Base-by-base conservation (phyloP, 2,797 vertebrate species). In the Kryptolebias ocellatus region DNA sequence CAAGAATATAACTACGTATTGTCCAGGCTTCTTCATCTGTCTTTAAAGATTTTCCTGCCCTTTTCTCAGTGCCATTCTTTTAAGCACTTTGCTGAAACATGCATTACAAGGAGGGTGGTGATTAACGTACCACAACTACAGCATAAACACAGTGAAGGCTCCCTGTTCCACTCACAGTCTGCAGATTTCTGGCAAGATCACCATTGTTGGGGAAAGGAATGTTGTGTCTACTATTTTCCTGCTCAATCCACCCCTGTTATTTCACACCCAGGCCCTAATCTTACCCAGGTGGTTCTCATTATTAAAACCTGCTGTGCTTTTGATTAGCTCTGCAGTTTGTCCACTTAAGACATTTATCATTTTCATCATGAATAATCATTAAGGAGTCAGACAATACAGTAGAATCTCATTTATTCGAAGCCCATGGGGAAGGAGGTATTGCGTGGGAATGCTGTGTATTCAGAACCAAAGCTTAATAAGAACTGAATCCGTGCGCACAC, bases 241-340 rank as follows among this genome's bases (percentile, higher is more conserved):
- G 86, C 90, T 91, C 90, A 89, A 87, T 91, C 90, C 90, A 86
- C 73, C 90, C 90, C 90, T 92, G 92, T 93, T 93, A 92, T 93
- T 94, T 94, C 92, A 92, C 92, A 94, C 93, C 92, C 92, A 91
- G 87, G 78, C 86, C 89, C 83, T 93, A 93, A 93, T 93, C 93
- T 93, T 63, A 34, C 66, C 89, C 93, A 94, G 93, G 93, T 94
- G 93, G 83, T 89, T 93, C 89, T 91, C 82, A 86, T 93, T 92
- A 94, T 92, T 91, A 90, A 89, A 93, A 92, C 88, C 91, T 83
- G 90, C 90, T 93, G 93, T 92, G 91, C 86, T 92, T 93, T 82
- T 93, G 90, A 94, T 93, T 92, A 89, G 87, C 86, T 83, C 86
- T 62, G 85, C 82, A 81, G 87, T 91, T 90, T 87, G 89, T 89